phyloP scores from a whole-genome alignment of 64 coral and sea anemone genomes.

The Exaiptasia diaphana region DNA sequence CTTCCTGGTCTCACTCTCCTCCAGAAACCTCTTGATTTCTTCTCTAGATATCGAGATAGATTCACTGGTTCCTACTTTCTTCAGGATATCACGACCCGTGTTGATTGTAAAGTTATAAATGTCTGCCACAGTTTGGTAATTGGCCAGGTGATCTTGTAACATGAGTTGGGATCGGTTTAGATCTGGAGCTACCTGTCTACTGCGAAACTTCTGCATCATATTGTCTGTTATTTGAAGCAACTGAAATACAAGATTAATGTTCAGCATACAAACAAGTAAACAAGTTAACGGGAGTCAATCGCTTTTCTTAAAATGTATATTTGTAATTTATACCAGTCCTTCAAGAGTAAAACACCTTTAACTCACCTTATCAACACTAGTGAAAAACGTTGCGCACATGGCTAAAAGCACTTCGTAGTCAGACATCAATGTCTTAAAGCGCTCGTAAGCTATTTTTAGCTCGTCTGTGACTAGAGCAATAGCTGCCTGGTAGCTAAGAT shows the following conservation, averaged over 20 bases:
- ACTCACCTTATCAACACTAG: slow-evolving; percentile 94
- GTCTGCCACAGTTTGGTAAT: slow-evolving; percentile 80
- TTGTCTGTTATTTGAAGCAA: slow-evolving; percentile 83
- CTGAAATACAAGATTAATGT: too few species aligned
- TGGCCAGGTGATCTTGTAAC: slow-evolving; percentile 94
- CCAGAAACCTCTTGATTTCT: slow-evolving; percentile 92
- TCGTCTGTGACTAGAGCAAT: slow-evolving; percentile 94
- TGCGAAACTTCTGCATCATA: slow-evolving; percentile 64
- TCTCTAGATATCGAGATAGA: slow-evolving; percentile 83
- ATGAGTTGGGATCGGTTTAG: slow-evolving; percentile 83
- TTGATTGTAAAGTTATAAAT: slow-evolving; percentile 75
- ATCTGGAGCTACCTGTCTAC: slow-evolving; percentile 65
- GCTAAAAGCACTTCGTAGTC: slow-evolving; percentile 94
- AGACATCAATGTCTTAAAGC: slow-evolving; percentile 86
- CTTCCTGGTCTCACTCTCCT: slow-evolving; percentile 71
- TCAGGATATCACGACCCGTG: slow-evolving; percentile 78
- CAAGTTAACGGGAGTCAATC: too few species aligned
- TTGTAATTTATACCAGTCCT: too few species aligned
- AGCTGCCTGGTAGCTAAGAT: slow-evolving; percentile 77
- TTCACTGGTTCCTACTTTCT: slow-evolving; percentile 45
- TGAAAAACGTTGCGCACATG: slow-evolving; percentile 94
- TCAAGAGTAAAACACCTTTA: too few species aligned
- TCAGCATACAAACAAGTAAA: too few species aligned
- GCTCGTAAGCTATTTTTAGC: slow-evolving; percentile 92
- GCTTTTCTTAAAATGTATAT: too few species aligned